phyloP scores from a whole-genome alignment of 2,113 vertebrate genomes.

The Rhizomys pruinosus region DNA sequence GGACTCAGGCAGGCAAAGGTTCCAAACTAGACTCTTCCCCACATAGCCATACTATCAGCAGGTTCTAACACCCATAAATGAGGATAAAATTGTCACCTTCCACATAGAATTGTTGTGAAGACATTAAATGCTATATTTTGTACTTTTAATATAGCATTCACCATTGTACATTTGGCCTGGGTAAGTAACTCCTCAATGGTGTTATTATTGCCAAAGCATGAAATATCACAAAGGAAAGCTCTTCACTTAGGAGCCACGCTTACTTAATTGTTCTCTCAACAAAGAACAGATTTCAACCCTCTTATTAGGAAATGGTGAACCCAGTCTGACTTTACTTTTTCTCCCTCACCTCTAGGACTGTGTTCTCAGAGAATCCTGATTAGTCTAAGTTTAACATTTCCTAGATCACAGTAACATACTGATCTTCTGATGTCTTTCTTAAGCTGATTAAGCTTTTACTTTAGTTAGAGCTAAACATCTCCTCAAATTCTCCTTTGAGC shows the following conservation, averaged over 20 bases:
- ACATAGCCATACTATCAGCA: not conserved
- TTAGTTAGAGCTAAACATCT: not conserved
- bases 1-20: not conserved
- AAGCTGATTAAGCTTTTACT: not conserved
- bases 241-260: not conserved
- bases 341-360: not conserved
- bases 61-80: not conserved
- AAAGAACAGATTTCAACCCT: not conserved
- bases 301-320: not conserved
- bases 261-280: not conserved
- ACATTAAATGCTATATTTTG: not conserved
- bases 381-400: not conserved
- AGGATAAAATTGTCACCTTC: not conserved
- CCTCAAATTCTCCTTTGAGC: not conserved
- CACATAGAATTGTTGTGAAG: not conserved
- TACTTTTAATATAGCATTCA: not conserved
- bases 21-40: not conserved
- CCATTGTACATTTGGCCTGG: not conserved
- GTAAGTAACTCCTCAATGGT: not conserved
- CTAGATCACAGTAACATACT: not conserved
- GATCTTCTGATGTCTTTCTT: not conserved
- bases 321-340: not conserved
- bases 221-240: not conserved
- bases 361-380: not conserved
- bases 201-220: not conserved